phyloP scores from a whole-genome alignment of 2,888 invertebrate species.

The Bombylius major region DNA sequence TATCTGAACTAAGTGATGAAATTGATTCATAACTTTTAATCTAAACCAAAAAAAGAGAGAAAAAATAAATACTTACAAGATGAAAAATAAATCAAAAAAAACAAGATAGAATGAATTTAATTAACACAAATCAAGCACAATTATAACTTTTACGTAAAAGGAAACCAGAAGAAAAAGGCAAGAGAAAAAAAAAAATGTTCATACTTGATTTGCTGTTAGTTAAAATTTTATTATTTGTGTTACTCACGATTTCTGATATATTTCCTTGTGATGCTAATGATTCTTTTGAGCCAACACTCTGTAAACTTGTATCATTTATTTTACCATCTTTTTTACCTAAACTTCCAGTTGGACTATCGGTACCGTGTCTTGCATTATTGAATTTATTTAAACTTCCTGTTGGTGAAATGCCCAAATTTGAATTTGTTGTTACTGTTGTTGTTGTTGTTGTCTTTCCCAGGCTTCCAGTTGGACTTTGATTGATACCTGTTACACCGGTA shows the following conservation, averaged over 20 bases:
- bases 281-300: constrained; percentile 36
- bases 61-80: background rate
- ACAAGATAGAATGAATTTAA: no score
- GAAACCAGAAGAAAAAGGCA: no score
- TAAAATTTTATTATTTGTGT: background rate
- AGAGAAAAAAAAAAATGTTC: background rate
- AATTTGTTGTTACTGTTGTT: constrained; percentile 22
- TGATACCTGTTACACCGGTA: constrained; percentile 12
- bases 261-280: constrained; percentile 35
- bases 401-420: constrained; percentile 18
- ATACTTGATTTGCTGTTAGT: background rate
- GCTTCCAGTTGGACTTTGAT: constrained; percentile 31
- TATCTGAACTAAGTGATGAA: constrained; percentile 49
- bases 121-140: no score
- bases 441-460: constrained; percentile 29
- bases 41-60: constrained; percentile 25
- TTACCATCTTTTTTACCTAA: constrained; percentile 26
- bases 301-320: constrained; percentile 22
- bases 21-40: constrained; percentile 54
- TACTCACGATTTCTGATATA: constrained; percentile 32
- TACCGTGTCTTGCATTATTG: constrained; percentile 17
- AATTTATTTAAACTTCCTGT: constrained; percentile 31
- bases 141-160: no score
- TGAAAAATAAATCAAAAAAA: background rate
- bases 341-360: constrained; percentile 22